Base-by-base conservation (phyloP, 2,113 vertebrate species). In the Equus quagga region DNA sequence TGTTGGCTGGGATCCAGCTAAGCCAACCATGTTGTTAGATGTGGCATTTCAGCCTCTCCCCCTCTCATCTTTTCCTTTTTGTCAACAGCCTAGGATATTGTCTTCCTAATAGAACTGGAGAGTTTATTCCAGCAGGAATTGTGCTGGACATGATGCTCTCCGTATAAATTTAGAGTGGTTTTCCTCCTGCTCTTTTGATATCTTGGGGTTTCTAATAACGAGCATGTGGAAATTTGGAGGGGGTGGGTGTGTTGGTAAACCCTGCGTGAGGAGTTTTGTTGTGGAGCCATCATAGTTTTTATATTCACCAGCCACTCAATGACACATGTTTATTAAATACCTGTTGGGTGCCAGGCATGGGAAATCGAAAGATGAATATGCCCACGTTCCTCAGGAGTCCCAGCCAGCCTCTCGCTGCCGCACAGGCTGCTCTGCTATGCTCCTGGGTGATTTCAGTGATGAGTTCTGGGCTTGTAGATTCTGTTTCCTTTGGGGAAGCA, bases 21-120 rank as follows among this genome's bases (percentile, higher is more conserved):
- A 64, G 89, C 85, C 75, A 80, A 80, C 89, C 93, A 80, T 95
- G 19, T 92, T 96, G 82, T 95, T 81, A 80, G 31, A 69, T 79
- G 58, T 41, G 70, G 85, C 28, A 13, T 75, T 97, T 87, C 18
- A 70, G 31, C 54, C 62, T 56, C 18, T 23, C n/a, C 51, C n/a
- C 15, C 72, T 78, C 70, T 73, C 19, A 36, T 91, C 64, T 80
- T 80, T 51, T 76, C 28, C 56, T 82, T 78, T 93, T 56, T 23
- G 14, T 94, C 69, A 85, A 24, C 14, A 73, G 90, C n/a, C 31
- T 90, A 6, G 33, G 49, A 76, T 78, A 56, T 28, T 11, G 26
- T 58, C 81, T 51, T 88, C 36, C 78, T 67, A 33, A 72, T 44
- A 36, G 28, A 88, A 67, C 9, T 62, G 56, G 14, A 87, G 62